A percentile compares a stretch with the other conserved stretches of the same genome.
These are phyloP conservation scores for Anoplius nigerrimus DNA, from an alignment of 2,888 invertebrate genomes.

Conservation along the genomic window DNA sequence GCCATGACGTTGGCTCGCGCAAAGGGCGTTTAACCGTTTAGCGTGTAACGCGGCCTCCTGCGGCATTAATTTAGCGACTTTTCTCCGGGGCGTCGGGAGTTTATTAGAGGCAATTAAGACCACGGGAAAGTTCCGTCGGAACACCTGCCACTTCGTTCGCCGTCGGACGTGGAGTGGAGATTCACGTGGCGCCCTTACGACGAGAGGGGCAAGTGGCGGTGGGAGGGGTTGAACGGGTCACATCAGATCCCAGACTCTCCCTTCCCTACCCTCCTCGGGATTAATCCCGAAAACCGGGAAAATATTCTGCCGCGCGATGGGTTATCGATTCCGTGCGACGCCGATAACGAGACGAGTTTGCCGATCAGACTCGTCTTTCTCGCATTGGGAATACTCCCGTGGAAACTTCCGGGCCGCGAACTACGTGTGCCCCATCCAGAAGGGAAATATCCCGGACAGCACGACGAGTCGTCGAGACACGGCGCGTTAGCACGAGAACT, in stretches of 20 bases:
- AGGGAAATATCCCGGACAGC: slow-evolving; percentile 12
- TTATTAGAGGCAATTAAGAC: slow-evolving; percentile 35
- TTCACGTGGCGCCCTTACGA: too few relatives aligned
- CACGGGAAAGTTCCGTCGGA: slow-evolving; percentile 22
- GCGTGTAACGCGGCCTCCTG: slow-evolving; percentile 20
- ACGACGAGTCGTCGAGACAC: slow-evolving; percentile 16
- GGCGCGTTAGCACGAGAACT: neutral
- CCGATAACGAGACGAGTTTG: too few relatives aligned
- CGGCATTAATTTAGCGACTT: slow-evolving; percentile 32
- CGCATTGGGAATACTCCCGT: too few relatives aligned
- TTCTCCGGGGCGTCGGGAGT: slow-evolving; percentile 21
- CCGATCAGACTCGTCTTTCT: too few relatives aligned
- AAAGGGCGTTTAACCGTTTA: slow-evolving; percentile 33
- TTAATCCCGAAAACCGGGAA: neutral
- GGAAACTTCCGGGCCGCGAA: too few relatives aligned
- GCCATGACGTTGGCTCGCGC: slow-evolving; percentile 4
- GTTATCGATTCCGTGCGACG: too few relatives aligned
- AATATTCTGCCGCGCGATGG: too few relatives aligned
- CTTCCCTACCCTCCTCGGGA: neutral
- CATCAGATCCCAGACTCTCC: neutral
- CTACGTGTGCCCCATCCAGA: too few relatives aligned
- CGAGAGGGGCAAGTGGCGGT: neutral
- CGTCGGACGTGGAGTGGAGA: neutral
- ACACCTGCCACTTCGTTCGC: slow-evolving; percentile 12
- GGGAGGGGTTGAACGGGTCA: neutral